A percentile compares a stretch with the other conserved stretches of the same genome.
Evolutionary conservation across 2,888 invertebrate genomes (phyloP).

Genomic region (Cephus nigrinus): DNA sequence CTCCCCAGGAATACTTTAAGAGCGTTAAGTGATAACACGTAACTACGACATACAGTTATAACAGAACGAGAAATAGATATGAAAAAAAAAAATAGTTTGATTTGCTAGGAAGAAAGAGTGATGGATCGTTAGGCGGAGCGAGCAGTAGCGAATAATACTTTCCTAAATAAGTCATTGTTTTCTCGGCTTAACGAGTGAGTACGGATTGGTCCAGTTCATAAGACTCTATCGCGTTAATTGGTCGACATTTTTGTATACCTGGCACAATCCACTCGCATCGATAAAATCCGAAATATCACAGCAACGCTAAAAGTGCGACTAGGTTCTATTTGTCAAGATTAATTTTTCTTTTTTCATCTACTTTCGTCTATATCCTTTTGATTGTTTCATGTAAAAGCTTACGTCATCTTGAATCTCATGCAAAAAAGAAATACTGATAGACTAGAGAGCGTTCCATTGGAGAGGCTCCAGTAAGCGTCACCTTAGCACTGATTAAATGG

Average conservation of each 20-base stretch:
- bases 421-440: constrained; percentile 40
- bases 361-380: background rate
- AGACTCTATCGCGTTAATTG: background rate
- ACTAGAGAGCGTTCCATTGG: constrained; percentile 34
- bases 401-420: background rate
- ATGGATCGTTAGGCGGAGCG: background rate
- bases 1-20: background rate
- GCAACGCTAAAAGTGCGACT: background rate
- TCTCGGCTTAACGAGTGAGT: background rate
- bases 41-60: constrained; percentile 19
- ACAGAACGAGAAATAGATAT: constrained; percentile 2
- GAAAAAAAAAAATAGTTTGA: constrained; percentile 6
- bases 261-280: background rate
- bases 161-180: background rate
- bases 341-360: background rate
- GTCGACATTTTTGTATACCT: background rate
- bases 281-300: constrained; percentile 6
- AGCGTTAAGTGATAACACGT: constrained; percentile 16
- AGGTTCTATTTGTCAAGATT: background rate
- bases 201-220: background rate
- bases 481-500: background rate
- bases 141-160: background rate
- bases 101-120: background rate
- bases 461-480: background rate
- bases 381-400: background rate